Evolutionary conservation across 2,888 invertebrate species (phyloP).

Genomic region (Neelides folsomi): DNA sequence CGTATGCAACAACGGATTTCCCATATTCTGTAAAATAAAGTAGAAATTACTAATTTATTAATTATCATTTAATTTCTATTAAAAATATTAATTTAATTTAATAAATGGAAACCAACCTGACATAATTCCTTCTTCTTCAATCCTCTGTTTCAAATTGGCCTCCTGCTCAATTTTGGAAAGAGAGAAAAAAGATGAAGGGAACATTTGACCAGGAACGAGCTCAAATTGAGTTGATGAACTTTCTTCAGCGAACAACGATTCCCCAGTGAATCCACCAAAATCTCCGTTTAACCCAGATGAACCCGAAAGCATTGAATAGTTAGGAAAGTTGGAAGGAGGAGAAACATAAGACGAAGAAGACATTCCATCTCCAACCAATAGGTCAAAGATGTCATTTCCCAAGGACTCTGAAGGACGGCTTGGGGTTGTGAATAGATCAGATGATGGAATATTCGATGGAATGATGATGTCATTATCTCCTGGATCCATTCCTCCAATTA

Average conservation of each 20-base stretch:
- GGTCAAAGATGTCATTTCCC: too few species aligned
- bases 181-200: conserved; percentile 27
- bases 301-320: neutral
- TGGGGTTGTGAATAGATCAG: conserved; percentile 31
- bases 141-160: conserved; percentile 20
- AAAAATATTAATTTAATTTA: too few species aligned
- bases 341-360: neutral
- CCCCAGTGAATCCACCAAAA: conserved; percentile 7
- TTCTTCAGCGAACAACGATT: conserved; percentile 3
- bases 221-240: conserved; percentile 20
- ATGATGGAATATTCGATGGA: conserved; percentile 8
- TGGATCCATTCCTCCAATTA: conserved; percentile 61
- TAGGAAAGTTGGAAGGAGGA: neutral
- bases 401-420: too few species aligned
- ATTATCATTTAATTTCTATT: neutral
- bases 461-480: conserved; percentile 36
- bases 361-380: too few species aligned
- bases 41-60: neutral
- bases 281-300: neutral
- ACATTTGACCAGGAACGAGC: conserved; percentile 31
- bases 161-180: conserved; percentile 27
- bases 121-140: conserved; percentile 32
- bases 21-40: conserved; percentile 24
- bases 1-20: conserved; percentile 28
- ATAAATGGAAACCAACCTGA: too few species aligned